Evolutionary conservation across 92 coral and sea anemone species (phyloP), one percentile per base, ranked within the genome.

Genomic region (Bergia sp.): DNA sequence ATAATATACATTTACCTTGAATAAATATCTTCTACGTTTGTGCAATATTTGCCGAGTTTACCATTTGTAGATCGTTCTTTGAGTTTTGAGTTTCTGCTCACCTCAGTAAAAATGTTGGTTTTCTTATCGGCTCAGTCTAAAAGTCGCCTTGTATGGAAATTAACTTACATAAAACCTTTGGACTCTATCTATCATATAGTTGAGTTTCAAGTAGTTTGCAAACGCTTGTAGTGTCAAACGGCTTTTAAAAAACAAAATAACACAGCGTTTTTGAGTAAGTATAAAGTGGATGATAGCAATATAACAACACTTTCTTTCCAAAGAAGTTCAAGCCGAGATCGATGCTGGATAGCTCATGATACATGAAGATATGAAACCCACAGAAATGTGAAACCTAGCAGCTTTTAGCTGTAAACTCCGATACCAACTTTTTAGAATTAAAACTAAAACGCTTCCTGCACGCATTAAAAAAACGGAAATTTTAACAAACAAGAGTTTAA

Each of bases 381-480:
- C 50, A 16, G 23, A 76, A 18, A 40, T 16, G 45, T n/a, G 23
- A 40, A 76, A n/a, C 41, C 77, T 1, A 2, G 21, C 43, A 41
- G 3, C 6, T 23, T 71, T 2, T 36, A 29, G 39, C 21, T 74
- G 41, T 36, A 18, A 73, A 7, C 13, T 15, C 37, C 41, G 4
- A 10, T 37, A 74, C 13, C 79, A 40, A 61, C 29, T 16, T 61
- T 18, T 20, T 40, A 12, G 39, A 12, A 7, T 2, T 74, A 37
- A 74, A 2, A 8, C 15, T 15, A 39, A 74, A 15, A 42, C 20
- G 2, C 16, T 4, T 39, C 80, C 45, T 76, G 12, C 29, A 16
- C 80, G 11, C 53, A 41, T 41, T 76, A 21, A 74, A 74, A 21
- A 38, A 76, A 40, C 80, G 80, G 80, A 76, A 76, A 76, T 44